These are phyloP conservation scores for Tursiops truncatus DNA, from an alignment of 2,113 vertebrate genomes.

Conservation along the genomic window DNA sequence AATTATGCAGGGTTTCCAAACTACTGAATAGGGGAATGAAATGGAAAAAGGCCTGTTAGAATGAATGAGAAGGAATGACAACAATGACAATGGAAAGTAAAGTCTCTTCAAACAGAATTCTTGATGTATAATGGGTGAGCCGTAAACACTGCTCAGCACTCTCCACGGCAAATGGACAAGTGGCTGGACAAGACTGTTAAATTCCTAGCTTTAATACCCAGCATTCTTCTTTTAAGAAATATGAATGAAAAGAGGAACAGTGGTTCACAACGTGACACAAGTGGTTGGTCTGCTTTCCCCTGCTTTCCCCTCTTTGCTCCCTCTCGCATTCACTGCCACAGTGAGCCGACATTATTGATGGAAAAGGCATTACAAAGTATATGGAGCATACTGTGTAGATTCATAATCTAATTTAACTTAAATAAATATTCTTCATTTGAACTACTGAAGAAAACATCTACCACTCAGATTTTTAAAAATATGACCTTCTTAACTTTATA, in stretches of 20 bases:
- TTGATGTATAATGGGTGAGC: not conserved
- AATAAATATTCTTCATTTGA: not conserved
- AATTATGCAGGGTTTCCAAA: not conserved
- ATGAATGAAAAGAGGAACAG: not conserved
- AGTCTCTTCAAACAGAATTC: not conserved
- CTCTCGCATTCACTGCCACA: not conserved
- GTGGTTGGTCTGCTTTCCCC: not conserved
- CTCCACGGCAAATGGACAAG: not conserved
- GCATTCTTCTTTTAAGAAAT: not conserved
- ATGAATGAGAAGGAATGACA: not conserved
- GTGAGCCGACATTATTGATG: not conserved
- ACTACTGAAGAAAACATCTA: not conserved
- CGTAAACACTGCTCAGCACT: not conserved
- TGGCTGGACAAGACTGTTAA: not conserved
- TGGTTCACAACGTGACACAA: not conserved
- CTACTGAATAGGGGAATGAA: not conserved
- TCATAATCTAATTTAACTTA: not conserved
- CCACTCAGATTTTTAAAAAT: not conserved
- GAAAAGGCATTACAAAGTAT: not conserved
- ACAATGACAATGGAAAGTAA: not conserved
- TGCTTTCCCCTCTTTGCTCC: not conserved
- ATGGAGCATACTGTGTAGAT: not conserved
- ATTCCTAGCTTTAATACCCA: not conserved
- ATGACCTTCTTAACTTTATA: not conserved
- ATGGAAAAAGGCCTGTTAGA: not conserved